Evolutionary conservation across 1,140 invertebrate genomes (phyloP), one percentile per base, ranked within the genome.

Genomic region (Bombyx mandarina): DNA sequence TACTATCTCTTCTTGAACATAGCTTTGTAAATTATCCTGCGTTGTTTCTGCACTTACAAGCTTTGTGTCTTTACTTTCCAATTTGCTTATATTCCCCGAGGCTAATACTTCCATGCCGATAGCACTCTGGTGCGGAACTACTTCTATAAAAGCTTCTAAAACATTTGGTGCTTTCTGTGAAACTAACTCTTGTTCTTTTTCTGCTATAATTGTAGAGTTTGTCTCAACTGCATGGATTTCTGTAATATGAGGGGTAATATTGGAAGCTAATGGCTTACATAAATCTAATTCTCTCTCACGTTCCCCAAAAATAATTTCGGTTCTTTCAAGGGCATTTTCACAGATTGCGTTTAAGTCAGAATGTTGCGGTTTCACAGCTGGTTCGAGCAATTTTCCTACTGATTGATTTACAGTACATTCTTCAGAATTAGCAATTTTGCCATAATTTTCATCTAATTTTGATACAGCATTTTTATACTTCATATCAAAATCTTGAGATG

Each of bases 371-470:
- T 44, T 45, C 18, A 61, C 7, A 56, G 62, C 62, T 51, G 68
- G 51, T 42, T 64, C 63, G 22, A 51, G 44, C 44, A 85, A 62
- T 26, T 75, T 69, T 60, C 71, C 56, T 43, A 67, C 60, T 8
- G 54, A 56, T 62, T 82, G 70, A 51, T 60, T 75, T 7, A 67
- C 44, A 35, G 78, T 56, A 47, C 79, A 52, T 73, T 82, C 80
- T 66, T 82, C 73, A 22, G 66, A 66, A n/a, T 69, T 71, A 35
- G 79, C 74, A 42, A 69, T 61, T 72, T 87, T 87, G 10, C 73
- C 73, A 66, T 82, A 82, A 43, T 79, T 63, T 50, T 82, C 70
- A 65, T 87, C 82, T 43, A 85, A 66, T 66, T 74, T 82, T 12
- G 60, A 18, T 45, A 49, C 9, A 44, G 79, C 79, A 43, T 50